Evolutionary conservation across 2,113 vertebrate genomes (phyloP).

Genomic region (Chitala chitala): DNA sequence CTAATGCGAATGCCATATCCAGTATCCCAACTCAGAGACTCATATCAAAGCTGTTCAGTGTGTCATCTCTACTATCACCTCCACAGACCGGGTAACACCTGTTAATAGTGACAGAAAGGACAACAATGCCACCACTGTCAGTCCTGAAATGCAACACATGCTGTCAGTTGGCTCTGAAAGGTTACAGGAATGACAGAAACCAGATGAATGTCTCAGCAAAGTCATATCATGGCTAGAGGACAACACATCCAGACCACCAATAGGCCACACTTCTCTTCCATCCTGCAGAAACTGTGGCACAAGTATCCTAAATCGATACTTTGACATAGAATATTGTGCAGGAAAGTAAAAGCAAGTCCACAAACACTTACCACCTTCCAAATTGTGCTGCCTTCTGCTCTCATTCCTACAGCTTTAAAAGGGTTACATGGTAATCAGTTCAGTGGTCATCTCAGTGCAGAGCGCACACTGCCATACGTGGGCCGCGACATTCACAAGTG

Average conservation of each 20-base stretch:
- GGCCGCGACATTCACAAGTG: conserved; percentile 22
- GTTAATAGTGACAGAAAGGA: neutral
- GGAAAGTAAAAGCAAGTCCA: neutral
- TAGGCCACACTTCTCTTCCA: neutral
- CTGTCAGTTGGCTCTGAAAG: neutral
- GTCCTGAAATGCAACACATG: neutral
- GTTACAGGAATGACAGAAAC: too few species aligned
- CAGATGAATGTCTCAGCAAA: neutral
- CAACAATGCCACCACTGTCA: neutral
- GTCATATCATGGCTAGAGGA: neutral
- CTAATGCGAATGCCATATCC: conserved; percentile 13
- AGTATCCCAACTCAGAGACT: too few species aligned
- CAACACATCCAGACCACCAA: neutral
- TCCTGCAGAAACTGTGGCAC: neutral
- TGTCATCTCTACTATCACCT: too few species aligned
- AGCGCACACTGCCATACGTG: conserved; percentile 30
- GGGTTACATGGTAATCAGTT: conserved; percentile 17
- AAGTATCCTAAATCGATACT: too few species aligned
- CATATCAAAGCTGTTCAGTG: too few species aligned
- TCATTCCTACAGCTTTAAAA: conserved; percentile 3
- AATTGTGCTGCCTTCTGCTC: neutral
- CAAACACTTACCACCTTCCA: neutral
- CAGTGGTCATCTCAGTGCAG: conserved; percentile 23
- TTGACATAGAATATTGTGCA: neutral
- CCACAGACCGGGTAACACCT: too few species aligned